Conservation (phyloP, 2,888 invertebrate genomes). For the Melolontha melolontha region DNA sequence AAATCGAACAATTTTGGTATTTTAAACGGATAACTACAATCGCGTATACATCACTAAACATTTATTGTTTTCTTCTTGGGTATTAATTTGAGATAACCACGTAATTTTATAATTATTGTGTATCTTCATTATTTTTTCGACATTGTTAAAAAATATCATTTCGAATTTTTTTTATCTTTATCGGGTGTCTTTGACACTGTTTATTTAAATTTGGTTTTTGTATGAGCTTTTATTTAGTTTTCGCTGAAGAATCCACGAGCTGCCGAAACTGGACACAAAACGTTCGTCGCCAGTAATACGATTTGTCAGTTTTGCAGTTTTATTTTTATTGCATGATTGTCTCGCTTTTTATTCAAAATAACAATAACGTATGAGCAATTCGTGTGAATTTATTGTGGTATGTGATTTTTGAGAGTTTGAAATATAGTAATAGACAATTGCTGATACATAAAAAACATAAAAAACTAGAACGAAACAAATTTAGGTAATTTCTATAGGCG, state of each 20-base stretch:
- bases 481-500: too few species aligned
- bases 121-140: slow-evolving; percentile 52
- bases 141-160: slow-evolving; percentile 55
- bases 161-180: slow-evolving; percentile 29
- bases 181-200: slow-evolving; percentile 43
- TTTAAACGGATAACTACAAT: slow-evolving; percentile 39
- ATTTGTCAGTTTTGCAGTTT: slow-evolving; percentile 35
- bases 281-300: slow-evolving; percentile 60
- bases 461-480: too few species aligned
- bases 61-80: slow-evolving; percentile 50
- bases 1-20: not conserved
- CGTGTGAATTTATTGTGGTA: too few species aligned
- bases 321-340: slow-evolving; percentile 29
- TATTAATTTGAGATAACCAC: slow-evolving; percentile 51
- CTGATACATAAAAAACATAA: too few species aligned
- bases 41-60: slow-evolving; percentile 61
- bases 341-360: slow-evolving; percentile 24
- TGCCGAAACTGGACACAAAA: slow-evolving; percentile 32
- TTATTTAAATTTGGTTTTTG: slow-evolving; percentile 41
- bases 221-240: slow-evolving; percentile 26
- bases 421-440: too few species aligned
- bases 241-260: slow-evolving; percentile 27
- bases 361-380: not conserved
- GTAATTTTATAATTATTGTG: slow-evolving; percentile 52
- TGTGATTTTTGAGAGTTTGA: too few species aligned